phyloP scores from a whole-genome alignment of 2,113 vertebrate genomes.

The Trematocara nigrifrons region DNA sequence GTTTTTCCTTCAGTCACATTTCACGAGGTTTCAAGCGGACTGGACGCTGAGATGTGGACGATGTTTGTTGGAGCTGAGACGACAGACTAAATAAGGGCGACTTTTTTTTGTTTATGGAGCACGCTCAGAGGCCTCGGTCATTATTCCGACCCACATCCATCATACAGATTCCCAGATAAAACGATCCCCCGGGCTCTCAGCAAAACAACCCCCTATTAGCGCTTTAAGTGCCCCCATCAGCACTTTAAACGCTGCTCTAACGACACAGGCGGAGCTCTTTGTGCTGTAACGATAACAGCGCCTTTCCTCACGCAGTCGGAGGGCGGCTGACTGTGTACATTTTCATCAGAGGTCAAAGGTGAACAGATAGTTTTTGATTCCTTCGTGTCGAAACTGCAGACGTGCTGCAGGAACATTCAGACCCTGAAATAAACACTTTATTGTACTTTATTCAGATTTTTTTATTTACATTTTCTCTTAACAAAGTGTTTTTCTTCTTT shows the following conservation, averaged over 20 bases:
- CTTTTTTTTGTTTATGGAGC: background rate
- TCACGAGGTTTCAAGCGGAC: background rate
- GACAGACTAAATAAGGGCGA: background rate
- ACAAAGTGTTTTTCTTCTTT: background rate
- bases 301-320: background rate
- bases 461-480: background rate
- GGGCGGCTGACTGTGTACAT: background rate
- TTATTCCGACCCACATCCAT: background rate
- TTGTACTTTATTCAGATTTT: background rate
- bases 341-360: background rate
- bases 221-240: background rate
- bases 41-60: background rate
- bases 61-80: background rate
- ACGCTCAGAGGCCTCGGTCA: background rate
- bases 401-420: background rate
- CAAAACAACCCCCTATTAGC: constrained; percentile 16
- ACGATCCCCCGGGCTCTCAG: background rate
- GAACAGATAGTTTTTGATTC: background rate
- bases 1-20: background rate
- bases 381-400: background rate
- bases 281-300: background rate
- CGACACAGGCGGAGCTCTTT: background rate
- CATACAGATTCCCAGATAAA: background rate
- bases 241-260: constrained; percentile 7
- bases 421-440: background rate